Percentiles rank a stretch among this genome's conserved stretches.
These are phyloP conservation scores for Lysandra coridon DNA, from an alignment of 2,888 invertebrate species.

Conservation along the genomic window DNA sequence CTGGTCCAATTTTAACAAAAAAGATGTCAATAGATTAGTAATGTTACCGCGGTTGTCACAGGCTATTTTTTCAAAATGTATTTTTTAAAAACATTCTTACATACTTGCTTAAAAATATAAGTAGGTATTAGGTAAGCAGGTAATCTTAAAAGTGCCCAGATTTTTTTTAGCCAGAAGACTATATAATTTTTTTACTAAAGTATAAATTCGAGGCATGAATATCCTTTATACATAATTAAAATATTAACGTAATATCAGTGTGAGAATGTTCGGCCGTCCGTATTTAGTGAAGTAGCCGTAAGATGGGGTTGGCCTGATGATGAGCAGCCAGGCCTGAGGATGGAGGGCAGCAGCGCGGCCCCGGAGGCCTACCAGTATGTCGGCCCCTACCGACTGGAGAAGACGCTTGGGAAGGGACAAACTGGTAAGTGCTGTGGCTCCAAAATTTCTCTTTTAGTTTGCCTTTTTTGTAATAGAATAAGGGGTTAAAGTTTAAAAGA, in stretches of 20 bases:
- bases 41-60: no score
- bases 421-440: constrained; percentile 86
- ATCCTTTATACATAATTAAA: background rate
- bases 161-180: background rate
- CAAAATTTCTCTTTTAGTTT: no score
- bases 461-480: background rate
- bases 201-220: constrained; percentile 33
- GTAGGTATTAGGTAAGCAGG: no score
- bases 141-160: no score
- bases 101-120: no score
- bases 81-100: no score
- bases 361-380: constrained; percentile 93
- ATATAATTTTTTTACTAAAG: background rate
- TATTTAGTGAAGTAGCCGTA: constrained; percentile 37
- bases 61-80: no score
- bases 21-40: no score
- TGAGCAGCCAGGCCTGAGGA: constrained; percentile 55
- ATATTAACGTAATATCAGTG: constrained; percentile 27
- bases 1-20: no score
- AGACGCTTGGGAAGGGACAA: constrained; percentile 99
- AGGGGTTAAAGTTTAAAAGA: no score
- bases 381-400: constrained; percentile 99
- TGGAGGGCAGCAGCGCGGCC: constrained; percentile 66
- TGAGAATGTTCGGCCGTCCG: constrained; percentile 44
- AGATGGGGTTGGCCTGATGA: constrained; percentile 38